Base-by-base conservation (phyloP, 2,888 invertebrate genomes). In the Rhopalosiphum nymphaeae region DNA sequence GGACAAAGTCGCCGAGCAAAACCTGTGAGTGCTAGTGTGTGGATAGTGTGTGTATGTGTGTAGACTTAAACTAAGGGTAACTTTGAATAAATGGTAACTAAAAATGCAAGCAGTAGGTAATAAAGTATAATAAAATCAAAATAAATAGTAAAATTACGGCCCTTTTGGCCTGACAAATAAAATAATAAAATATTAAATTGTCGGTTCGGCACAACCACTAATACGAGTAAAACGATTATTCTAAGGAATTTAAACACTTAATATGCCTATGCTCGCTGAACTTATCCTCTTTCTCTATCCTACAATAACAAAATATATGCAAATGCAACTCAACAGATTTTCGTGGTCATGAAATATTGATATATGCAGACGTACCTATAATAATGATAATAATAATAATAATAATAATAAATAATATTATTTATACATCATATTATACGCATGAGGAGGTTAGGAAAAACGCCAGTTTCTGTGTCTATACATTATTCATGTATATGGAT, bases 401-500 rank as follows among this genome's bases (percentile, higher is more conserved):
- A 36, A 78, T 78, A 78, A 78, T 78, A 78, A 78, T 78, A 36
- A 53, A 53, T 21, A 53, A 53, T 21, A 53, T 21, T 53, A 53
- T 53, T 21, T 53, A 53, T 61, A 29, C 16, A 42, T n/a, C n/a
- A 26, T 44, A 57, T 26, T 36, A 49, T 26, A 46, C 49, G 9
- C 91, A 3, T 5, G 56, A 5, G 29, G 21, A 44, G 49, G 89
- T 44, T 93, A 78, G 78, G 89, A 89, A 89, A 92, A 93, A 89
- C 56, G 57, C n/a, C 25, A 78, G 46, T 92, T 88, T 1, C 61
- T 36, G 53, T 16, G 57, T 36, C 78, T 26, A 93, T 93, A 85
- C 90, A 94, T 94, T 94, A 94, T 94, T 94, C 94, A 94, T 94
- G 44, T 78, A 10, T 36, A 84, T 90, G 94, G 90, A 94, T 94